Evolutionary conservation across 2,113 vertebrate genomes (phyloP), one percentile per base, ranked within the genome.

Genomic region (Laticauda laticaudata): DNA sequence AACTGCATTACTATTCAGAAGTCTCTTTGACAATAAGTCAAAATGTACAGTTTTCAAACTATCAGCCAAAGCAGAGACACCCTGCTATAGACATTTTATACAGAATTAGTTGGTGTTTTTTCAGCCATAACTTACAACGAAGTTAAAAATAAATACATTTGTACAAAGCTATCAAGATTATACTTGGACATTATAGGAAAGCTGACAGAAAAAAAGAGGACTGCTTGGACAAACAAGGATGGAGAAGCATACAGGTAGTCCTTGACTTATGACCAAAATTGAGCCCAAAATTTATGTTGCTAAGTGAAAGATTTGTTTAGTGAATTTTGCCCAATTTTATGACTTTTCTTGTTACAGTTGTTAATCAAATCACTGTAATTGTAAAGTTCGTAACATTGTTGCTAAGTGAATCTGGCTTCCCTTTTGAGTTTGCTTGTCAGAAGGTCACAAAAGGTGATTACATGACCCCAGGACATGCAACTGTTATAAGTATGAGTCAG

Each of bases 21-120:
- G 26, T 0, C 0, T 18, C 53, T 5, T 1, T 1, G n/a, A 34
- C 21, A 59, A 48, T 3, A 90, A 69, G 29, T 39, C 64, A 91
- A 53, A 92, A 92, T 64, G 29, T 29, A 87, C 14, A 54, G 56
- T 24, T 64, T 90, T 24, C 81, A 51, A 11, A 26, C 4, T 23
- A 29, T 51, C 43, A 90, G 55, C 39, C 43, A 53, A 23, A 59
- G 34, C 15, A 54, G 55, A 90, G 43, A 26, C 87, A 81, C 3
- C 3, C 15, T n/a, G 45, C n/a, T 29, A 3, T 12, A 55, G 7
- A 88, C 88, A 75, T 88, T 92, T 8, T 54, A 48, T 53, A 87
- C 24, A 24, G 4, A 48, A 87, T 87, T 87, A 87, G 26, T n/a
- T 7, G 34, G 34, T 21, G 8, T 59, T 1, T 34, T 86, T 89